Evolutionary conservation across 2,113 vertebrate species (phyloP), one percentile per base, ranked within the genome.

Genomic region (Anolis carolinensis): DNA sequence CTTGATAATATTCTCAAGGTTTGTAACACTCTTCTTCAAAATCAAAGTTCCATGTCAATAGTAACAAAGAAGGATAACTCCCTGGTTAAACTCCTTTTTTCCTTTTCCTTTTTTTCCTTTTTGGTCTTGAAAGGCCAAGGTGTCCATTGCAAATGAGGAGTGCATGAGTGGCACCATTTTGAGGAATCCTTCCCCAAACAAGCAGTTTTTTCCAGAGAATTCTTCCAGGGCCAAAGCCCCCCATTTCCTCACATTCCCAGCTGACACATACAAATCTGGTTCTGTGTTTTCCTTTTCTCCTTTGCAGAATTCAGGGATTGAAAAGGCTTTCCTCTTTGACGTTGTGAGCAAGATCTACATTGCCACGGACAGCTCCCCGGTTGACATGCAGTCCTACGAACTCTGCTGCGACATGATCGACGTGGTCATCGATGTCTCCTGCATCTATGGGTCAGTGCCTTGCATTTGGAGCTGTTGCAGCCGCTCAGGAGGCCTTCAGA

Each of bases 271-370:
- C 91, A 88, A 88, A 90, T 87, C 82, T 89, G 73, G 93, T 71
- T 89, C 20, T 71, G 70, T 50, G 85, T 52, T 82, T 71, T 34
- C 20, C 55, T 92, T 87, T 34, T 16, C 55, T 92, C 87, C 95
- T 94, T 87, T 82, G 87, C 97, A 99, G 99, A 99, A 99, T 97
- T 99, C 99, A 95, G 99, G 98, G 94, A 99, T 99, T 89, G 99
- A 99, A 95, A 99, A 99, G 94, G 99, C 99, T 93, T 99, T 99
- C 91, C 96, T 99, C 94, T 99, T 99, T 72, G 99, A 99, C 32
- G 99, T 99, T 90, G 98, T 99, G 97, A 99, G 99, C 96, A 99
- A 99, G 97, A 99, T 99, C 96, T 99, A 99, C 97, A 99, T 99
- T 20, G 99, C 99, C 90, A 99, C 99, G 84, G 99, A 99, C 97